A percentile compares a stretch with the other conserved stretches of the same genome.
phyloP scores from a whole-genome alignment of 2,797 vertebrate genomes.

The Streptopelia turtur region DNA sequence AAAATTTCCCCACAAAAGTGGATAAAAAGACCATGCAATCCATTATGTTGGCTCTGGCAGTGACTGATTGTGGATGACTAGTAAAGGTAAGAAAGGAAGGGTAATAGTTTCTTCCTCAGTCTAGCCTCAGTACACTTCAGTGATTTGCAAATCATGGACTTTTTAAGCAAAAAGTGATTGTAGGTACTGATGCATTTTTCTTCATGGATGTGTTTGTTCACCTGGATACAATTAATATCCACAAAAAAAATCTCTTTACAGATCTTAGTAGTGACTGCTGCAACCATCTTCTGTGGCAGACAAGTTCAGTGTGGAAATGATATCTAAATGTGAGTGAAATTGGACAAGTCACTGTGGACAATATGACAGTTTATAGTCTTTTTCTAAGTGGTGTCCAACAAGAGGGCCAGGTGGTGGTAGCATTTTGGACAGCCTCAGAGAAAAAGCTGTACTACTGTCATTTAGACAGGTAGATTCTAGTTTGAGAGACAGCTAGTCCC shows the following conservation, averaged over 20 bases:
- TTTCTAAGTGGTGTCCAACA: not conserved
- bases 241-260: not conserved
- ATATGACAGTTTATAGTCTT: not conserved
- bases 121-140: not conserved
- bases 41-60: not conserved
- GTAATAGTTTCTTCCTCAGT: not conserved
- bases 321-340: not conserved
- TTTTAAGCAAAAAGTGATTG: not conserved
- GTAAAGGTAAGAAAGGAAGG: not conserved
- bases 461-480: not conserved
- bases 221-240: not conserved
- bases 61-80: not conserved
- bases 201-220: not conserved
- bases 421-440: not conserved
- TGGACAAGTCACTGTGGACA: not conserved
- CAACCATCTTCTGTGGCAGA: not conserved
- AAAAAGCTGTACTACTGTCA: not conserved
- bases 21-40: not conserved
- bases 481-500: conserved; percentile 1
- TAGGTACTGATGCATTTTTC: not conserved
- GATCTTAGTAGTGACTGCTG: not conserved
- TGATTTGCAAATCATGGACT: not conserved
- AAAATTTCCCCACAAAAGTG: not conserved
- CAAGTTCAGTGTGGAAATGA: not conserved
- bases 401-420: not conserved